Evolutionary conservation across 2,113 vertebrate species (phyloP).

Genomic region (Tylochromis polylepis): DNA sequence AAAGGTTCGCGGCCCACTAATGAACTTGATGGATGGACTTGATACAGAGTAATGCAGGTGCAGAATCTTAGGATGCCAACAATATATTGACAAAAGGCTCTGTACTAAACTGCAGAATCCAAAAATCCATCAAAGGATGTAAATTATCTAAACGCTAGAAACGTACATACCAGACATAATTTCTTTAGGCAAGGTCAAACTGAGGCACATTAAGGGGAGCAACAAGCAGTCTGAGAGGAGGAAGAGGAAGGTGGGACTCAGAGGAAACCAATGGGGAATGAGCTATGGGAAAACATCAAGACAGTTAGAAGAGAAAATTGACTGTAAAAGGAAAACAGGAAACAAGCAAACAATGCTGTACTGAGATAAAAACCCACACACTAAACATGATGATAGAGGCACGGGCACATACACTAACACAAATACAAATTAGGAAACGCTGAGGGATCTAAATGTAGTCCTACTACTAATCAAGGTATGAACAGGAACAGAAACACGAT

Average conservation of each 20-base stretch:
- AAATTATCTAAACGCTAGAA: neutral
- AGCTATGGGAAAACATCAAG: neutral
- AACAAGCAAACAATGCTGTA: neutral
- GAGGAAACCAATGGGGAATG: neutral
- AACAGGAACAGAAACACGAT: neutral
- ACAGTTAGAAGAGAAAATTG: neutral
- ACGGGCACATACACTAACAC: neutral
- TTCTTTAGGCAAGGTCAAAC: neutral
- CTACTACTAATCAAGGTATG: neutral
- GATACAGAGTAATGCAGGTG: neutral
- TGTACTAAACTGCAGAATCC: neutral
- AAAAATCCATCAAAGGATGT: neutral
- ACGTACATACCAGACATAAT: neutral
- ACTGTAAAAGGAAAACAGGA: neutral
- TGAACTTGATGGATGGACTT: neutral
- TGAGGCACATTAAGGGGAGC: neutral
- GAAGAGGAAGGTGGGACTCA: neutral
- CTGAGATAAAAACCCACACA: neutral
- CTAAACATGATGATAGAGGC: neutral
- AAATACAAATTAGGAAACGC: neutral
- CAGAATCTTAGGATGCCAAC: neutral
- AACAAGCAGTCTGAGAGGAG: neutral
- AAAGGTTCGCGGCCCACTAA: neutral
- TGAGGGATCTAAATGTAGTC: neutral
- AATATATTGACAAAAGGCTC: neutral